Conservation (phyloP, 2,888 invertebrate species). For the Bimastos eiseni region DNA sequence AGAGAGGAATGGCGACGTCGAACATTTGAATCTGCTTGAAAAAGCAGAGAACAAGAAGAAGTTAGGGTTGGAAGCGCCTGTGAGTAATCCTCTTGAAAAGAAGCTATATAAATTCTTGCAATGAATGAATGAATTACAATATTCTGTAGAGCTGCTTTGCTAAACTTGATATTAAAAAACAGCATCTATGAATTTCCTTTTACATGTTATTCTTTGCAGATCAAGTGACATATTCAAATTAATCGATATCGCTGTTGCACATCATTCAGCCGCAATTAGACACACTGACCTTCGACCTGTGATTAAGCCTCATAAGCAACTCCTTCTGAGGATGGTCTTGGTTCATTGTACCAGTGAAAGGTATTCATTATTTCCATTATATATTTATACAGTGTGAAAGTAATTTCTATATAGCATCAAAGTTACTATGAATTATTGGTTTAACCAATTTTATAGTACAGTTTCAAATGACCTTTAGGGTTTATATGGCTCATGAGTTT, state of each 20-base stretch:
- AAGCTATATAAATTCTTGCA: too few species aligned
- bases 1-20: too few species aligned
- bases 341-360: constrained; percentile 34
- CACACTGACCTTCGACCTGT: constrained; percentile 45
- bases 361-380: constrained; percentile 4
- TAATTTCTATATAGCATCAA: neutral
- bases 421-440: neutral
- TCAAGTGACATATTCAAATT: constrained; percentile 47
- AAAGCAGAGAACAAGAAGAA: too few species aligned
- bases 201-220: constrained; percentile 31
- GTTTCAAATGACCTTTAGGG: neutral
- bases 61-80: too few species aligned
- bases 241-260: constrained; percentile 45
- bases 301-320: constrained; percentile 45
- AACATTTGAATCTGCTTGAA: too few species aligned
- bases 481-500: neutral
- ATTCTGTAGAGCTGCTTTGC: neutral
- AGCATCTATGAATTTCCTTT: neutral
- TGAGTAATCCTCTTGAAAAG: too few species aligned
- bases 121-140: too few species aligned
- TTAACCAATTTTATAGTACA: neutral
- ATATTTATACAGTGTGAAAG: neutral
- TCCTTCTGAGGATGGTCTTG: constrained; percentile 49
- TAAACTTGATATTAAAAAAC: neutral
- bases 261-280: constrained; percentile 35